Percentiles rank a stretch among this genome's conserved stretches.
Evolutionary conservation across 2,888 invertebrate genomes (phyloP).

Genomic region (Clitarchus hookeri): DNA sequence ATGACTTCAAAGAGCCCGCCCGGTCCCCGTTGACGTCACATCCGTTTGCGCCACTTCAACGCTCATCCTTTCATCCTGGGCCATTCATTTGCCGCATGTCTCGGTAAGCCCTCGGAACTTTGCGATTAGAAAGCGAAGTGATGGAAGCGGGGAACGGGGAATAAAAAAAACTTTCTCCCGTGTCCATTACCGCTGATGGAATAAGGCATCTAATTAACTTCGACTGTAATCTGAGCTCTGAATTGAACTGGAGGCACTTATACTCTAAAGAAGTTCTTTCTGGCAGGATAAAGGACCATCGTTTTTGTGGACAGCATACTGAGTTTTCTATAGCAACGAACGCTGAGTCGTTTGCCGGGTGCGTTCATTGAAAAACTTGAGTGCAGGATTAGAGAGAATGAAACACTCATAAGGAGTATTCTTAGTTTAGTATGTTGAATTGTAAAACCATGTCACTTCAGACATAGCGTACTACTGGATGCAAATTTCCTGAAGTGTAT

Average conservation of each 20-base stretch:
- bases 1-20: background rate
- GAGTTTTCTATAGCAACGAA: too few species aligned
- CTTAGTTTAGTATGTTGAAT: too few species aligned
- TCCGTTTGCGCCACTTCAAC: too few species aligned
- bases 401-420: too few species aligned
- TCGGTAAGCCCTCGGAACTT: background rate
- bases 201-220: background rate
- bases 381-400: too few species aligned
- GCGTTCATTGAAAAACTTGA: too few species aligned
- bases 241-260: background rate
- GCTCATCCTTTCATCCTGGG: background rate
- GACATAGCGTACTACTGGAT: too few species aligned
- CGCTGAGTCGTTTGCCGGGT: too few species aligned
- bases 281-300: too few species aligned
- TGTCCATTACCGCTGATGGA: background rate
- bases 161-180: background rate
- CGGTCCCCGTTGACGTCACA: background rate
- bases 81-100: conserved; percentile 7
- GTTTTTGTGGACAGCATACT: too few species aligned
- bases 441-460: too few species aligned
- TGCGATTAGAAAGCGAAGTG: background rate
- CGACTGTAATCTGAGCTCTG: background rate
- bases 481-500: too few species aligned
- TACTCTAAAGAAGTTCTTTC: background rate
- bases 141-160: background rate